Evolutionary conservation across 92 coral and sea anemone species (phyloP).

Genomic region (Porites lobata): DNA sequence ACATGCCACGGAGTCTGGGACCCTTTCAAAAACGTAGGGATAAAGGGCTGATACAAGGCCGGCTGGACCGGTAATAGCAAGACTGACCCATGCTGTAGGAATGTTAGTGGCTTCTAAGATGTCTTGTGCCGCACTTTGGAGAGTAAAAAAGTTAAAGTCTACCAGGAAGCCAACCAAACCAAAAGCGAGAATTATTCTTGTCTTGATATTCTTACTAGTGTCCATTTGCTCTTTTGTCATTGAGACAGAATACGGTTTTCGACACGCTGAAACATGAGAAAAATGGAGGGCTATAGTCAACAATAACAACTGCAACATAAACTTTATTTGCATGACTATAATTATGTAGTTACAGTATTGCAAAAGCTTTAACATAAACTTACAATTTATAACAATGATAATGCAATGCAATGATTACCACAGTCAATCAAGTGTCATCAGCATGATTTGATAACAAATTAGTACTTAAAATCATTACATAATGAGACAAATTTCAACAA

Average conservation of each 20-base stretch:
- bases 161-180: not conserved
- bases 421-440: too few relatives aligned
- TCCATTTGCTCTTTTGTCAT: not conserved
- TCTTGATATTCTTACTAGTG: not conserved
- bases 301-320: too few relatives aligned
- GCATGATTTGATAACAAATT: too few relatives aligned
- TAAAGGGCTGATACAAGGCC: not conserved
- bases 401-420: too few relatives aligned
- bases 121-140: not conserved
- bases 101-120: conserved; percentile 13
- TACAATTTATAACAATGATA: too few relatives aligned
- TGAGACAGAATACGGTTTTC: too few relatives aligned
- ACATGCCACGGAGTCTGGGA: not conserved
- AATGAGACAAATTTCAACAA: too few relatives aligned
- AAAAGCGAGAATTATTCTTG: conserved; percentile 1
- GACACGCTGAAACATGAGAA: too few relatives aligned
- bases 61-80: not conserved
- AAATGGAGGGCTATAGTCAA: not conserved
- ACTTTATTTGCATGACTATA: too few relatives aligned
- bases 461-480: too few relatives aligned
- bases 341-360: too few relatives aligned
- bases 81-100: conserved; percentile 3
- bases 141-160: not conserved
- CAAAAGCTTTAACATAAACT: too few relatives aligned
- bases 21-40: not conserved